A percentile compares a stretch with the other conserved stretches of the same genome.
Conservation (phyloP, 1,140 invertebrate genomes). For the Magallana angulata region DNA sequence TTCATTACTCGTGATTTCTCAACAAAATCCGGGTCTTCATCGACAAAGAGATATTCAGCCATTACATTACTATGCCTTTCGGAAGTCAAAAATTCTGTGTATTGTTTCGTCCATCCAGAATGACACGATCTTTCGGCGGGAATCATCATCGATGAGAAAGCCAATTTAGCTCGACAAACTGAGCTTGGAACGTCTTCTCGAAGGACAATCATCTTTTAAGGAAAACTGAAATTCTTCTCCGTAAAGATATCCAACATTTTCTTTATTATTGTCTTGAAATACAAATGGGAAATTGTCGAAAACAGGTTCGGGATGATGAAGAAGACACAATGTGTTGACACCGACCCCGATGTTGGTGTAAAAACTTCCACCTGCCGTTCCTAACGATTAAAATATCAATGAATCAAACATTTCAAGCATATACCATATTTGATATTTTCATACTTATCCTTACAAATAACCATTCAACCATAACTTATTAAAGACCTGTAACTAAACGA, state of each 20-base stretch:
- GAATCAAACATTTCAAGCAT: too few relatives aligned
- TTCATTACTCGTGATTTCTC: conserved; percentile 23
- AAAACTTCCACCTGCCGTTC: neutral
- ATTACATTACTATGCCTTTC: neutral
- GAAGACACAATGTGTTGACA: conserved; percentile 4
- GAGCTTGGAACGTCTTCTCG: conserved; percentile 41
- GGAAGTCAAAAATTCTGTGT: neutral
- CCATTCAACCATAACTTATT: too few relatives aligned
- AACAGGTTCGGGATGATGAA: neutral
- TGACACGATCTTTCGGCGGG: conserved; percentile 30
- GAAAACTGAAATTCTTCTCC: conserved; percentile 8
- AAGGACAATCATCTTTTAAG: neutral
- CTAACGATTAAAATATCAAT: neutral
- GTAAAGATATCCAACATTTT: neutral
- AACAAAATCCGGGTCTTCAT: conserved; percentile 53
- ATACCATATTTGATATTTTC: too few relatives aligned
- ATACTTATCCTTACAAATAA: too few relatives aligned
- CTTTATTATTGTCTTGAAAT: neutral
- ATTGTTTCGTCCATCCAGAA: conserved; percentile 9
- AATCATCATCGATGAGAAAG: neutral
- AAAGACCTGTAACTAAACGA: too few relatives aligned
- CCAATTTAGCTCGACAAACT: neutral
- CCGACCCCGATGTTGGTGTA: neutral
- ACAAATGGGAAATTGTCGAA: neutral
- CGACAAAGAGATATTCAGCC: conserved; percentile 60